Evolutionary conservation across 2,888 invertebrate genomes (phyloP).

Genomic region (Nebria salina): DNA sequence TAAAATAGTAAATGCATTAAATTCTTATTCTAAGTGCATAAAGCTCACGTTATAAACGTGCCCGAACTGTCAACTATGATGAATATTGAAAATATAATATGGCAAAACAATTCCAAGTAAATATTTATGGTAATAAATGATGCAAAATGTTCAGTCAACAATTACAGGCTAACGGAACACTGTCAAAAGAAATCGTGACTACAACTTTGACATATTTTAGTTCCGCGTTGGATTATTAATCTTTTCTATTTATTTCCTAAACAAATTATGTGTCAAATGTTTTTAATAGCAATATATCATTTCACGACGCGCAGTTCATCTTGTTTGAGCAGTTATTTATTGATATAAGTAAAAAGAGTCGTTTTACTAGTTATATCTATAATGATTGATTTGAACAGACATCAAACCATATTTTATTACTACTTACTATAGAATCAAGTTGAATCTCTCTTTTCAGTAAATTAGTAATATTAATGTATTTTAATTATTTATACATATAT

Average conservation of each 20-base stretch:
- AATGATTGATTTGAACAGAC: neutral
- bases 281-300: constrained; percentile 6
- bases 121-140: constrained; percentile 1
- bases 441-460: too few species aligned
- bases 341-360: neutral
- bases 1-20: neutral
- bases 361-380: neutral
- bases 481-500: too few species aligned
- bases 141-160: neutral
- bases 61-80: neutral
- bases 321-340: neutral
- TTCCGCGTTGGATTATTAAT: constrained; percentile 15
- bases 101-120: neutral
- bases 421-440: too few species aligned
- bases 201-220: constrained; percentile 17
- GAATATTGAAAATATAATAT: neutral
- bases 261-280: constrained; percentile 11
- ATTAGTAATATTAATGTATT: too few species aligned
- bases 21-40: neutral
- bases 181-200: neutral
- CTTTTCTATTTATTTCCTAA: constrained; percentile 18
- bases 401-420: neutral
- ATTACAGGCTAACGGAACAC: neutral
- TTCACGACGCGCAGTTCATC: neutral
- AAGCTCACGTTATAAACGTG: neutral